Evolutionary conservation across 2,888 invertebrate genomes (phyloP), one percentile per base, ranked within the genome.

Genomic region (Dinocampus coccinellae): DNA sequence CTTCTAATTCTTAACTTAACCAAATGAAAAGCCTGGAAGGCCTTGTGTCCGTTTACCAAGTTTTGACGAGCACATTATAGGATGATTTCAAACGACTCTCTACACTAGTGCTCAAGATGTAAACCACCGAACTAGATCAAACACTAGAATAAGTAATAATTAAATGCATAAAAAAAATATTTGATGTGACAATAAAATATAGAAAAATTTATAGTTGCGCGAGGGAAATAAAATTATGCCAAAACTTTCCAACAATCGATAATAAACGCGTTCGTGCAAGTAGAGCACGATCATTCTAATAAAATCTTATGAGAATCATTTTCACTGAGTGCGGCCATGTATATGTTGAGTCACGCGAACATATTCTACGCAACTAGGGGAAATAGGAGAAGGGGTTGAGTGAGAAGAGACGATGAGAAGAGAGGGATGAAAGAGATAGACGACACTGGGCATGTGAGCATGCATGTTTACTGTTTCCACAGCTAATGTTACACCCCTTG

Each of bases 401-500:
- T 16, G 24, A 29, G 34, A 26, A 4, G n/a, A 26, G 22, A 7
- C 22, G 16, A n/a, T 22, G 22, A 36, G 36, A 11, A 26, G 55
- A 36, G 33, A 39, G 20, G 24, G 16, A 36, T 60, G 39, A n/a
- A 33, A 22, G 36, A 24, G 61, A 42, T 42, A 52, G 73, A 70
- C 68, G 74, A 63, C 66, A 57, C 71, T 72, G 73, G 72, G 77
- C 81, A 81, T 78, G 80, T 78, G 76, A 78, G 69, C 75, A 76
- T 78, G 79, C 81, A 80, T 79, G 81, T 83, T 84, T 81, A 78
- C 82, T 70, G 78, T 76, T 75, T 66, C 75, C 60, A 74, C 73
- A 77, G 78, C 80, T 82, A 81, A 80, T 80, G 81, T 82, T 79
- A 78, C 77, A 77, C 78, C 80, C 74, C 79, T 74, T 74, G 76